These are phyloP conservation scores for Pipistrellus pygmaeus DNA, from an alignment of 2,797 vertebrate genomes.

Conservation along the genomic window DNA sequence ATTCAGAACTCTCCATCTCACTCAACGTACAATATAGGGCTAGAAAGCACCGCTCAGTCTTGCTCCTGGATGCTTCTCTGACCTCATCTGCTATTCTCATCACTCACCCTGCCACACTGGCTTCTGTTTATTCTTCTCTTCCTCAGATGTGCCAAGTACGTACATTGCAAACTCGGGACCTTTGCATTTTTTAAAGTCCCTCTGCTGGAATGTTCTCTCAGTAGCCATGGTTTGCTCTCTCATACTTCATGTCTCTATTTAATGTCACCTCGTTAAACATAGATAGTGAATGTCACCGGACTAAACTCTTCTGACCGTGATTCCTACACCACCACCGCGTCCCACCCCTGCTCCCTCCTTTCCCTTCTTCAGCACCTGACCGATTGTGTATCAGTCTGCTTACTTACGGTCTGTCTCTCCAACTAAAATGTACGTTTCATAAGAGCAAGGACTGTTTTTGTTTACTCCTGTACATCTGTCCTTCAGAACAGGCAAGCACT, in stretches of 20 bases:
- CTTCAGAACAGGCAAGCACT: neutral
- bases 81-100: constrained; percentile 32
- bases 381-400: neutral
- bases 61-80: constrained; percentile 20
- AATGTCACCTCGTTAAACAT: constrained; percentile 13
- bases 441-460: neutral
- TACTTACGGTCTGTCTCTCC: neutral
- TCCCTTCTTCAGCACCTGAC: neutral
- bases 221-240: constrained; percentile 19
- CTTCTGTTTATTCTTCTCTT: constrained; percentile 61
- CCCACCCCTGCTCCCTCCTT: neutral
- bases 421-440: neutral
- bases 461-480: neutral
- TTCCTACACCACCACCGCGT: neutral
- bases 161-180: constrained; percentile 51
- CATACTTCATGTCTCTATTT: constrained; percentile 47
- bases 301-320: neutral
- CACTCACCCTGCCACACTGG: neutral
- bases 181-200: constrained; percentile 42
- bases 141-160: constrained; percentile 34
- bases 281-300: constrained; percentile 34
- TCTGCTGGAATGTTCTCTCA: constrained; percentile 23
- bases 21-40: neutral
- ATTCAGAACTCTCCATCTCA: neutral
- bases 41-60: neutral